These are phyloP conservation scores for Dermatophagoides farinae DNA, from an alignment of 1,140 invertebrate species.

Conservation along the genomic window DNA sequence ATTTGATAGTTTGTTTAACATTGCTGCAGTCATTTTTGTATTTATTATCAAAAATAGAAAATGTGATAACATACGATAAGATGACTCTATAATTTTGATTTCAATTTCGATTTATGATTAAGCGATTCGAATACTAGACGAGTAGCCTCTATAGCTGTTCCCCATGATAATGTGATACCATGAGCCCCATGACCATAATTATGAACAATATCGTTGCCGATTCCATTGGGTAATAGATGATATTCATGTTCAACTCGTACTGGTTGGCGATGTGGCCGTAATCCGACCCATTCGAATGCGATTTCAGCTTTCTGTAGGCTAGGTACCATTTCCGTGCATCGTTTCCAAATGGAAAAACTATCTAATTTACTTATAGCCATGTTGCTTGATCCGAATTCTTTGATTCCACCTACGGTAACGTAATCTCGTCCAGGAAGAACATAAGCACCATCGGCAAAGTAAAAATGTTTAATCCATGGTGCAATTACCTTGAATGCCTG, in stretches of 20 bases:
- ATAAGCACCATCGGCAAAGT: constrained; percentile 66
- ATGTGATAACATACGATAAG: too few relatives aligned
- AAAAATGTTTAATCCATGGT: constrained; percentile 70
- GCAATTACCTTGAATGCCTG: constrained; percentile 45
- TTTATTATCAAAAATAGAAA: background rate
- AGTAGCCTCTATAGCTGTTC: constrained; percentile 53
- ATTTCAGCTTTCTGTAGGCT: constrained; percentile 31
- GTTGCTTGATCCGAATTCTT: constrained; percentile 56
- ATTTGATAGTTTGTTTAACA: background rate
- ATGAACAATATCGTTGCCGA: constrained; percentile 42
- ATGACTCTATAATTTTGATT: background rate
- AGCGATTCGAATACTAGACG: constrained; percentile 29
- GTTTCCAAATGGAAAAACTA: constrained; percentile 44
- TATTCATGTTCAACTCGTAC: constrained; percentile 43
- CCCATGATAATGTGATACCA: constrained; percentile 64
- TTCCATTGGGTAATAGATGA: background rate
- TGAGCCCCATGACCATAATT: constrained; percentile 84
- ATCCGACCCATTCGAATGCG: constrained; percentile 44
- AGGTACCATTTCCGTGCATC: constrained; percentile 48
- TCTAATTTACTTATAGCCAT: constrained; percentile 45
- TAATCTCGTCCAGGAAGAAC: constrained; percentile 47
- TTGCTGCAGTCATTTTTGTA: background rate
- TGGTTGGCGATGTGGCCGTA: constrained; percentile 51
- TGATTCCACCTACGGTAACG: constrained; percentile 58
- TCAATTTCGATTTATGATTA: background rate